Evolutionary conservation across 2,113 vertebrate species (phyloP), one percentile per base, ranked within the genome.

Genomic region (Antechinus stuartii): DNA sequence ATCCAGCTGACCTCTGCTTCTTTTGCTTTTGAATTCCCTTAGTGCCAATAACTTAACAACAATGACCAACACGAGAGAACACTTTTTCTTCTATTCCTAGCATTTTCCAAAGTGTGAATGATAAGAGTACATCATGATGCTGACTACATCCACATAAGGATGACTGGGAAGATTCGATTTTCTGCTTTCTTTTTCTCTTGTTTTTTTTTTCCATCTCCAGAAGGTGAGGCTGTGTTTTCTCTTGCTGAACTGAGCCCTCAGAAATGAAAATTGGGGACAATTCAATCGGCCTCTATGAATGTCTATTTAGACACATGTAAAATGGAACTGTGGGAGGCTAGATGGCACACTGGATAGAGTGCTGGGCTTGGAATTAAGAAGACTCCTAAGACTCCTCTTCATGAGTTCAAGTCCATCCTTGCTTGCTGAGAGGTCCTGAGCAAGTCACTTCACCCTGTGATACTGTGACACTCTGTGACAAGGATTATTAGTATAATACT

Each of bases 1-100:
- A 98, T 98, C 92, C 96, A 55, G 96, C 97, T 97, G 98, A 97
- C 96, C 92, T 23, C 50, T 95, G 91, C 97, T 94, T 89, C 95
- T 91, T 52, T 52, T 56, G 30, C 56, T 93, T 96, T 96, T 97
- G 93, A 98, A 96, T 97, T 98, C 96, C 96, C 95, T 50, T 92
- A 97, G 98, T 93, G 90, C 56, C 89, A 97, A 97, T 93, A 96
- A 96, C 96, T 91, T 42, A 42, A 42, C 14, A 76, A 76, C 16
- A n/a, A 76, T 9, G 9, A 27, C 3, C 22, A 23, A 23, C 47
- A 49, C 4, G 49, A 49, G 12, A 4, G 92, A 95, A 94, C 6
- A 49, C n/a, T 53, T 53, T 84, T 90, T 94, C n/a, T 94, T 92
- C 49, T 54, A 92, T 97, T 56, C 23, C 54, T 30, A 30, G 9